These are phyloP conservation scores for Hemicordylus capensis DNA, from an alignment of 2,113 vertebrate species.

Conservation along the genomic window DNA sequence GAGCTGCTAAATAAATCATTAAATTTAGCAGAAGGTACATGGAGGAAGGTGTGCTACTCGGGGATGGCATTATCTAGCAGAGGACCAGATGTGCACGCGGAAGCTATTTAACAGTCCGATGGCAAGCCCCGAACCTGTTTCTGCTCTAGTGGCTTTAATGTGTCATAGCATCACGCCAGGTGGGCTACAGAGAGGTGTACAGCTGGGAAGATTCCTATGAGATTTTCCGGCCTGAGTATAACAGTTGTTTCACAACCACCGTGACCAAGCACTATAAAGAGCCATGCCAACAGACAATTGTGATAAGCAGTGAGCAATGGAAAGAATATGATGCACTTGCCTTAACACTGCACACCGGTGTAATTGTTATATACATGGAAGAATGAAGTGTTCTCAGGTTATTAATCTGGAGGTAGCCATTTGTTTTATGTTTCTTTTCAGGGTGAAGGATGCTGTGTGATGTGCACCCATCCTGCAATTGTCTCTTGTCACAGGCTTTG, in stretches of 20 bases:
- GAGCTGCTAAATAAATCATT: conserved; percentile 68
- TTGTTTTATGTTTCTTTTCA: background rate
- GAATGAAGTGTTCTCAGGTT: background rate
- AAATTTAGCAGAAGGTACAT: conserved; percentile 57
- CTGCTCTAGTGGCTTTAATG: background rate
- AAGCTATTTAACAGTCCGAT: conserved; percentile 2
- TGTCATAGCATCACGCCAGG: background rate
- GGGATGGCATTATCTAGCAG: conserved; percentile 16
- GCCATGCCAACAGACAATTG: conserved; percentile 9
- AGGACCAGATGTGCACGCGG: conserved; percentile 33
- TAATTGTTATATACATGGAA: background rate
- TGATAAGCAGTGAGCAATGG: background rate
- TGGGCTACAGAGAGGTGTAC: conserved; percentile 14
- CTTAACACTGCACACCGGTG: background rate
- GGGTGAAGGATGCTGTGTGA: background rate
- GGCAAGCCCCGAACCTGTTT: background rate
- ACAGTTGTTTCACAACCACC: background rate
- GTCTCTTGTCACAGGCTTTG: too few relatives aligned
- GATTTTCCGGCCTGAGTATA: background rate
- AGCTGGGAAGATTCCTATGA: background rate
- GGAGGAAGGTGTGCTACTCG: conserved; percentile 15
- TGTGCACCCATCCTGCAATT: too few relatives aligned
- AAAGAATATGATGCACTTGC: background rate
- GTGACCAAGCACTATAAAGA: background rate
- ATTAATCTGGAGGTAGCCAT: background rate